A percentile compares a stretch with the other conserved stretches of the same genome.
phyloP scores from a whole-genome alignment of 2,113 vertebrate genomes.

The Anoura caudifer region DNA sequence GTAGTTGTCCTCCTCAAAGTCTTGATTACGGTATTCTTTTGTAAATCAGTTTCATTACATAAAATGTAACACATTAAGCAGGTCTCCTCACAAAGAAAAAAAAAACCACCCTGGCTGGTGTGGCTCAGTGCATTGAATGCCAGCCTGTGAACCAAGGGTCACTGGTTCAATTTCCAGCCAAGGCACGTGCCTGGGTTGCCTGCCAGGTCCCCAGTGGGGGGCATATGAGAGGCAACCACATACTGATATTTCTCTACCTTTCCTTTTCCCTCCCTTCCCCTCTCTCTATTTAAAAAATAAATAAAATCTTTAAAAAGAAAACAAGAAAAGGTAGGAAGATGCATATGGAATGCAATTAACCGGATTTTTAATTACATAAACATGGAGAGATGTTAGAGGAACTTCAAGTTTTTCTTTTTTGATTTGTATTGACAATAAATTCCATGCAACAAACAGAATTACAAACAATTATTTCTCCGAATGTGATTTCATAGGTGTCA shows the following conservation, averaged over 20 bases:
- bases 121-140: too few relatives aligned
- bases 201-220: too few relatives aligned
- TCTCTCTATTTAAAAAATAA: too few relatives aligned
- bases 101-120: neutral
- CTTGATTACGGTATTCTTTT: constrained; percentile 68
- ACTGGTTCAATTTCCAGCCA: too few relatives aligned
- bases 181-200: too few relatives aligned
- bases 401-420: neutral
- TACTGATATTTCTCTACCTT: too few relatives aligned
- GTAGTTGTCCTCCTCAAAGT: constrained; percentile 58
- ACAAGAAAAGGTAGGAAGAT: neutral
- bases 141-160: too few relatives aligned
- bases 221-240: too few relatives aligned
- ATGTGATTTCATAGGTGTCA: neutral
- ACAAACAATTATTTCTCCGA: constrained; percentile 20
- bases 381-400: neutral
- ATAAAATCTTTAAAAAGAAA: too few relatives aligned
- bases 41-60: constrained; percentile 50
- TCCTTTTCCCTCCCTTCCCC: too few relatives aligned
- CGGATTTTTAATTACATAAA: constrained; percentile 32
- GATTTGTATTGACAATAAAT: neutral
- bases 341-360: neutral
- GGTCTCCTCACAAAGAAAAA: neutral
- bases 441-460: neutral
- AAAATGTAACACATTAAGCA: constrained; percentile 38